Evolutionary conservation across 2,888 invertebrate genomes (phyloP), one percentile per base, ranked within the genome.

Genomic region (Cephus rjabovi): DNA sequence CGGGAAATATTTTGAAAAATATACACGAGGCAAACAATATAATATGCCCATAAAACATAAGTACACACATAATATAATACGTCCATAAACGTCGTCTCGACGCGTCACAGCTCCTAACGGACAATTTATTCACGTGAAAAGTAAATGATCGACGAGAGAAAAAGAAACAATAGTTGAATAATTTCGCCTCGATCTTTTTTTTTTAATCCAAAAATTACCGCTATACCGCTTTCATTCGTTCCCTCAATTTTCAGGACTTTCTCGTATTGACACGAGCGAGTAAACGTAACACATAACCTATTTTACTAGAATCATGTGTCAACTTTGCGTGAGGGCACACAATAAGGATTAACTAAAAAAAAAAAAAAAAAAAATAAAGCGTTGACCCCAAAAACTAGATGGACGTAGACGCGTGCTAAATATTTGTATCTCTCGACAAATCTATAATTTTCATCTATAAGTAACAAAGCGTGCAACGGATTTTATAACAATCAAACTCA

Each of bases 141-240:
- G 40, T 73, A 73, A 34, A 76, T 33, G 33, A 37, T 74, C 11
- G 34, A 76, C 34, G 76, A 77, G 23, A 23, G 15, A 40, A 56
- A 74, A 70, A 74, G 77, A 71, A 37, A 40, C 12, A 56, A 40
- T 75, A 78, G 15, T 40, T 15, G 1, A 15, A 40, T 0, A 23
- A 23, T 23, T 56, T 23, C 23, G 1, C 2, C 2, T 56, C 23
- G 6, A 23, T 9, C 6, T 23, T 23, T 23, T 23, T 40, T 40
- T 6, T 56, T 23, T 6, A 0, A 23, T 2, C 2, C 2, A 23
- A 23, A 56, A 23, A 56, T 56, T 15, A 56, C 2, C 31, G 68
- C 34, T 73, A 76, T 40, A 68, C 34, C 34, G 76, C 74, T 69
- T 74, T 37, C 69, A 76, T 79, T 74, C 74, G 76, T 70, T 76